Conservation (phyloP, 2,888 invertebrate genomes). For the Chrysotoxum bicinctum region DNA sequence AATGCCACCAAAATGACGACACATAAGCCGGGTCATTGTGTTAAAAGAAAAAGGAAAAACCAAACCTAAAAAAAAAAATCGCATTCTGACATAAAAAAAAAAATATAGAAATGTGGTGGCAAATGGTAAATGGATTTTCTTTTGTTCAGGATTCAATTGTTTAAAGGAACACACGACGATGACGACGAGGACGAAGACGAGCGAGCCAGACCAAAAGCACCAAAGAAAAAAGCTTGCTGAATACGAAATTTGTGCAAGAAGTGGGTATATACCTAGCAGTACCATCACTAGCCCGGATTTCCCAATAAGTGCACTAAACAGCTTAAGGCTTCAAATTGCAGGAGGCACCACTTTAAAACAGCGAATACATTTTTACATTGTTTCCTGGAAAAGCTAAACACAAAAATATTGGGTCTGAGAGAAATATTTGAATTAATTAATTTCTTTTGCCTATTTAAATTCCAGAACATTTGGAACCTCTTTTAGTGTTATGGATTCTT, state of each 20-base stretch:
- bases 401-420: no score
- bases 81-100: background rate
- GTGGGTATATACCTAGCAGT: background rate
- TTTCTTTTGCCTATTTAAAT: no score
- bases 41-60: constrained; percentile 37
- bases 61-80: constrained; percentile 3
- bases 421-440: no score
- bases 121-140: constrained; percentile 67
- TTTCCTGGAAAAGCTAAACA: background rate
- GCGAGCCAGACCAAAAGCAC: background rate
- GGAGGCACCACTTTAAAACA: background rate
- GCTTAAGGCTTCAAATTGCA: no score
- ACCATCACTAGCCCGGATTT: constrained; percentile 4
- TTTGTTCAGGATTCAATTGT: constrained; percentile 68
- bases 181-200: background rate
- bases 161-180: constrained; percentile 34
- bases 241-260: constrained; percentile 33
- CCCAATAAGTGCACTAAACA: background rate
- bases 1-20: constrained; percentile 60
- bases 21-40: constrained; percentile 61
- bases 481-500: no score
- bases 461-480: no score
- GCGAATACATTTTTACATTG: background rate
- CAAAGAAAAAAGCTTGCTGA: constrained; percentile 13
- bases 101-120: constrained; percentile 30